Evolutionary conservation across 2,888 invertebrate species (phyloP).

Genomic region (Ophion obscuratus): DNA sequence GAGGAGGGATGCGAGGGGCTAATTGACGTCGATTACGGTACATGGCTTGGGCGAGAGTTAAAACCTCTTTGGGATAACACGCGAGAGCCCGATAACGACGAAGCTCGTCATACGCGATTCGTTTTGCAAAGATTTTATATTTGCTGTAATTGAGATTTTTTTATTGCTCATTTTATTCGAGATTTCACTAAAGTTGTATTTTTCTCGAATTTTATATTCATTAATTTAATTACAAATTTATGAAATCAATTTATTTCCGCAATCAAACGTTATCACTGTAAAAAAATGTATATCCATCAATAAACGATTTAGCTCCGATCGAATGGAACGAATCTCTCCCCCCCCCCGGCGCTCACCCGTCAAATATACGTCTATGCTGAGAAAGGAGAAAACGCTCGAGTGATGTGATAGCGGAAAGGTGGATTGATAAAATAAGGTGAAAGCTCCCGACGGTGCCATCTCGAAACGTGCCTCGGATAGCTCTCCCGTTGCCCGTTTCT

Average conservation of each 20-base stretch:
- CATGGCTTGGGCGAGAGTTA: background rate
- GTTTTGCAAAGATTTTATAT: background rate
- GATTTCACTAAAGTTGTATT: background rate
- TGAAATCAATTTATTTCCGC: too few species aligned
- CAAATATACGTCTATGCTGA: background rate
- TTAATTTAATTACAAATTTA: too few species aligned
- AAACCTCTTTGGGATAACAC: background rate
- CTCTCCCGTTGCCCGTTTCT: slow-evolving; percentile 63
- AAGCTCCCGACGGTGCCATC: slow-evolving; percentile 69
- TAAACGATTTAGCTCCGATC: background rate
- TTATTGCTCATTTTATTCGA: background rate
- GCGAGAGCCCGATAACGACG: background rate
- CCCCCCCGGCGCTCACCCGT: background rate
- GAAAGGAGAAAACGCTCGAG: slow-evolving; percentile 13
- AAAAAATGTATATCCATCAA: background rate
- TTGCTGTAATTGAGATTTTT: background rate
- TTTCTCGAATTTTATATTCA: background rate
- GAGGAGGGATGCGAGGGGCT: background rate
- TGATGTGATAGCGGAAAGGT: slow-evolving; percentile 57
- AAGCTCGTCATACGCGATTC: background rate
- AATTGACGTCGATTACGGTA: slow-evolving; percentile 13
- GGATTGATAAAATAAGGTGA: slow-evolving; percentile 73
- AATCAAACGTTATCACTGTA: background rate
- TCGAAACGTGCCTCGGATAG: slow-evolving; percentile 66
- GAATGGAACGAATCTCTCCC: background rate